A percentile compares a stretch with the other conserved stretches of the same genome.
phyloP scores from a whole-genome alignment of 1,140 invertebrate species.

The Papilio dardanus region DNA sequence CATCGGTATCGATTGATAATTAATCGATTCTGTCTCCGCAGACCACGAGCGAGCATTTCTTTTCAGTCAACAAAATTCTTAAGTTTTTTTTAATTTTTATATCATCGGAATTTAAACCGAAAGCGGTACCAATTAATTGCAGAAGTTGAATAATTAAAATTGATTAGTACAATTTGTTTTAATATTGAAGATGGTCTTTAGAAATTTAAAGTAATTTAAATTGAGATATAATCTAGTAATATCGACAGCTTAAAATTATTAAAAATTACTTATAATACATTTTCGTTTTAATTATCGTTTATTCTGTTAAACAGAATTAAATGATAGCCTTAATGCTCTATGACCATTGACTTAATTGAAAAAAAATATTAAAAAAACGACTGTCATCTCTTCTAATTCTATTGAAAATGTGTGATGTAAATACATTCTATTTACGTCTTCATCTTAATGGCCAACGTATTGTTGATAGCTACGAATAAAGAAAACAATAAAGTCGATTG shows the following conservation, averaged over 20 bases:
- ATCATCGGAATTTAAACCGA: background rate
- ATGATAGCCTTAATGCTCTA: background rate
- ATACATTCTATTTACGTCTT: background rate
- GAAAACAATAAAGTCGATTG: background rate
- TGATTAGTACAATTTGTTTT: background rate
- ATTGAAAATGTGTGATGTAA: background rate
- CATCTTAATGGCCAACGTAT: constrained; percentile 1
- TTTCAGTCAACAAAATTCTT: constrained; percentile 31
- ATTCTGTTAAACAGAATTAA: background rate
- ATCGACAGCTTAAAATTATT: background rate
- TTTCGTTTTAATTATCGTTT: background rate
- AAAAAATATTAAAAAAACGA: background rate
- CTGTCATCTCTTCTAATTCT: background rate
- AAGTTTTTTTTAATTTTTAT: constrained; percentile 8
- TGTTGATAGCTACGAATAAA: background rate
- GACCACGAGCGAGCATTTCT: constrained; percentile 36
- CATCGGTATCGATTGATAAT: constrained; percentile 55
- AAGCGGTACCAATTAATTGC: constrained; percentile 12
- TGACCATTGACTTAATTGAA: background rate
- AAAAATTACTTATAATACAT: background rate
- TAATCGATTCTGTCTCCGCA: constrained; percentile 46
- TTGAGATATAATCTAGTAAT: background rate
- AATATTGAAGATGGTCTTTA: background rate
- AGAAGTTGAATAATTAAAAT: constrained; percentile 16
- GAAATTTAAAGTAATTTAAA: background rate